Evolutionary conservation across 2,113 vertebrate species (phyloP).

Genomic region (Tyrannus savana): DNA sequence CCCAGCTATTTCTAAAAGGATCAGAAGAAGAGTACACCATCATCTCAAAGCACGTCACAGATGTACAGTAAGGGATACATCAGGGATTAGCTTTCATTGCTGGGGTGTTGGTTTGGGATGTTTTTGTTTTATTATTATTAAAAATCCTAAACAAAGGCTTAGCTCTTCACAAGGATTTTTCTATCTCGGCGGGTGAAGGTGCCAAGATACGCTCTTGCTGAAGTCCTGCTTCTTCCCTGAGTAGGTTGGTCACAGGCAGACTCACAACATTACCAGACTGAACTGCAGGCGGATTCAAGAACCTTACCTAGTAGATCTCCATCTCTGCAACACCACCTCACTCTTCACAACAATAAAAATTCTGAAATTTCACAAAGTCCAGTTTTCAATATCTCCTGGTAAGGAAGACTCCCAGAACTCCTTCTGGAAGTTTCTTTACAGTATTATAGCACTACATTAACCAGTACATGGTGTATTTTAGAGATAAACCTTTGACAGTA

Average conservation of each 20-base stretch:
- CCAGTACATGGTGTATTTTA: neutral
- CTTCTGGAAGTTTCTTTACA: neutral
- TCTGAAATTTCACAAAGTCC: neutral
- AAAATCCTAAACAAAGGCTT: neutral
- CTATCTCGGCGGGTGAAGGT: rapidly evolving
- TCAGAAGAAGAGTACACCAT: neutral
- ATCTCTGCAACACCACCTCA: neutral
- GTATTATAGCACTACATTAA: neutral
- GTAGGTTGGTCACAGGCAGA: neutral
- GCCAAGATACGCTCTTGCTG: neutral
- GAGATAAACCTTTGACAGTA: neutral
- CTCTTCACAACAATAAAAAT: neutral
- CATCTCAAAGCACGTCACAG: neutral
- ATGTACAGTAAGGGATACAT: neutral
- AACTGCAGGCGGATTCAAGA: neutral
- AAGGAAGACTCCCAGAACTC: neutral
- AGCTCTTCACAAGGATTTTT: neutral
- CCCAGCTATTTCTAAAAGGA: slow-evolving; percentile 52
- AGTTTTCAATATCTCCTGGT: neutral
- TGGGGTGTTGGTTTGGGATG: neutral
- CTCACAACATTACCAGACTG: neutral
- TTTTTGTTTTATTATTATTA: neutral
- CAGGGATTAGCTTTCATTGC: neutral
- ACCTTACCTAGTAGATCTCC: neutral
- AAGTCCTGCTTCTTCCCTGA: neutral